Evolutionary conservation across 1,140 invertebrate species (phyloP).

Genomic region (Archegozetes longisetosus): DNA sequence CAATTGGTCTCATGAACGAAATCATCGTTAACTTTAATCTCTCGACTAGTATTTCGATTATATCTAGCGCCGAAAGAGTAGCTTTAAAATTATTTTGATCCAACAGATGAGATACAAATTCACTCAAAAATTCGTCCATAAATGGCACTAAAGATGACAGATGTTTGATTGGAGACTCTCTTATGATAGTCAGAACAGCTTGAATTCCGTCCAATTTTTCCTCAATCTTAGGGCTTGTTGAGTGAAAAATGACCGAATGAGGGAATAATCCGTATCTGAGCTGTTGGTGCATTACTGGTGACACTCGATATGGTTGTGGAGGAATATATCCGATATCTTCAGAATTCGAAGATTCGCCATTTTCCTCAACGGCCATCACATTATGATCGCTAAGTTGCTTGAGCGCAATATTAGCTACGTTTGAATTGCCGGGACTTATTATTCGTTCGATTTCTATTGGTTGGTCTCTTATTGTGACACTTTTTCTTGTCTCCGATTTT

Average conservation of each 20-base stretch:
- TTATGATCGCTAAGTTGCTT: conserved; percentile 5
- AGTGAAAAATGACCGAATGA: neutral
- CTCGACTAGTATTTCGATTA: conserved; percentile 32
- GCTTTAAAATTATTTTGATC: conserved; percentile 43
- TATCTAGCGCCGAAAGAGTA: conserved; percentile 38
- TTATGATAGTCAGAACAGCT: conserved; percentile 7
- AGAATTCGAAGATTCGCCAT: neutral
- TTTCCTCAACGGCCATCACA: neutral
- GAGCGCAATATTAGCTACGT: neutral
- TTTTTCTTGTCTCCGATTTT: too few relatives aligned
- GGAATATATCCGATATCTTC: too few relatives aligned
- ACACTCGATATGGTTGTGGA: neutral
- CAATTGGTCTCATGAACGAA: conserved; percentile 12
- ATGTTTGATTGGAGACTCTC: conserved; percentile 23
- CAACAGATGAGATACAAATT: conserved; percentile 35
- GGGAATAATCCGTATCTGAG: conserved; percentile 17
- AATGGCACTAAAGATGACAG: conserved; percentile 38
- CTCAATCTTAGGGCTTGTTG: neutral
- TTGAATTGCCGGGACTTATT: neutral
- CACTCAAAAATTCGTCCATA: conserved; percentile 43
- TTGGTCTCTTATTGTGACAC: conserved; percentile 1
- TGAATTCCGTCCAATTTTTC: conserved; percentile 11
- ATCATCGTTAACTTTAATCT: neutral
- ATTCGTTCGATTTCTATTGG: conserved; percentile 5
- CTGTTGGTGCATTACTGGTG: neutral